A percentile compares a stretch with the other conserved stretches of the same genome.
Conservation (phyloP, 37 sponge, comb jelly and placozoan genomes). For the Cladorhizidae sp. region DNA sequence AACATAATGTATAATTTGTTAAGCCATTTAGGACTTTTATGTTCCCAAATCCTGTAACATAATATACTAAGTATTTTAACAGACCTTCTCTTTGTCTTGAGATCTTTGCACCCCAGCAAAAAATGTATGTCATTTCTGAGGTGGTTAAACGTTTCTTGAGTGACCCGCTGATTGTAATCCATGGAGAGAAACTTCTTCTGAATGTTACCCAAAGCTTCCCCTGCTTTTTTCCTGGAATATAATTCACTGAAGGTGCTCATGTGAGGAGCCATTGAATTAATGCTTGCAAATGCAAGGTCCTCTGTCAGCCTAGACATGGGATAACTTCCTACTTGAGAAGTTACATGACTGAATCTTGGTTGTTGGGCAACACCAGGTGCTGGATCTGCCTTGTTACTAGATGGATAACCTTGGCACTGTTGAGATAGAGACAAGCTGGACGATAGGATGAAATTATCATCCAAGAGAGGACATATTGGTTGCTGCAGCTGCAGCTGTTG, state of each 20-base stretch:
- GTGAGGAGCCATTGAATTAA: conserved; percentile 6
- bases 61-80: background rate
- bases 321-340: background rate
- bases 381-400: background rate
- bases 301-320: conserved; percentile 9
- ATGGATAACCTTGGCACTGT: background rate
- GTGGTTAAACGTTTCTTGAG: conserved; percentile 26
- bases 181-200: background rate
- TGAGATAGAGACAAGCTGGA: background rate
- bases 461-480: background rate
- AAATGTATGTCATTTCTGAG: conserved; percentile 7
- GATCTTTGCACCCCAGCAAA: background rate
- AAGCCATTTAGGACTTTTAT: too few relatives aligned
- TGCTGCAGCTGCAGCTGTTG: background rate
- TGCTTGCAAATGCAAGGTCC: conserved; percentile 13
- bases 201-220: background rate
- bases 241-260: conserved; percentile 15
- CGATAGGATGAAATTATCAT: background rate
- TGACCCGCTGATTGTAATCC: conserved; percentile 15
- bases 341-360: conserved; percentile 11
- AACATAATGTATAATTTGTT: too few relatives aligned
- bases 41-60: background rate
- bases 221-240: conserved; percentile 13
- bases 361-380: background rate
- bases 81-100: conserved; percentile 35